Percentiles rank a stretch among this genome's conserved stretches.
Evolutionary conservation across 2,888 invertebrate species (phyloP).

Genomic region (Dicyrtoma fusca): DNA sequence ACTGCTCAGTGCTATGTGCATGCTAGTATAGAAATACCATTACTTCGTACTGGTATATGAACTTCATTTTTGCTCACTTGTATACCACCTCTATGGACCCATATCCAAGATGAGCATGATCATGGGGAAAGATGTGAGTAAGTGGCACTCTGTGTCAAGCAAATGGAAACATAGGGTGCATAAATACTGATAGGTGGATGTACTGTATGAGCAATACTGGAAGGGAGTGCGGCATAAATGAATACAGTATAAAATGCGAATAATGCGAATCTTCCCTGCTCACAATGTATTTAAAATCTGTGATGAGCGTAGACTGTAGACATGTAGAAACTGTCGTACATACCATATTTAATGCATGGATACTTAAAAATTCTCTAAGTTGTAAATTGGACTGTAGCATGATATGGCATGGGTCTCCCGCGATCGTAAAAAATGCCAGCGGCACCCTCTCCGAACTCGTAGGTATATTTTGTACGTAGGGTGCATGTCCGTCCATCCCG

Average conservation of each 20-base stretch:
- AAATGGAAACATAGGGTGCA: neutral
- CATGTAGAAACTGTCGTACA: neutral
- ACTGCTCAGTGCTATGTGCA: too few relatives aligned
- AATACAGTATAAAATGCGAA: conserved; percentile 13
- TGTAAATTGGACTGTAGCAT: neutral
- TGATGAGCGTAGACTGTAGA: neutral
- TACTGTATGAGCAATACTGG: neutral
- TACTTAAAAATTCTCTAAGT: neutral
- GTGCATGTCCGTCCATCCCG: neutral
- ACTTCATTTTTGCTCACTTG: too few relatives aligned
- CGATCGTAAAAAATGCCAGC: conserved; percentile 12
- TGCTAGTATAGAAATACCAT: too few relatives aligned
- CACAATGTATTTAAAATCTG: neutral
- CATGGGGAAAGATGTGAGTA: too few relatives aligned
- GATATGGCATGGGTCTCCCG: neutral
- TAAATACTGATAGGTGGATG: neutral
- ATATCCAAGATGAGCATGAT: too few relatives aligned
- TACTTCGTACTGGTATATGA: too few relatives aligned
- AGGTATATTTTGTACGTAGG: neutral
- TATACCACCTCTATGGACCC: too few relatives aligned
- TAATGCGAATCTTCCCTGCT: conserved; percentile 20
- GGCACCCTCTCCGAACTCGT: conserved; percentile 7
- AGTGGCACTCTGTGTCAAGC: neutral
- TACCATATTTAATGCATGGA: neutral
- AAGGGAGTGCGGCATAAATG: neutral